A percentile compares a stretch with the other conserved stretches of the same genome.
These are phyloP conservation scores for Villa cingulata DNA, from an alignment of 2,888 invertebrate genomes.

Conservation along the genomic window DNA sequence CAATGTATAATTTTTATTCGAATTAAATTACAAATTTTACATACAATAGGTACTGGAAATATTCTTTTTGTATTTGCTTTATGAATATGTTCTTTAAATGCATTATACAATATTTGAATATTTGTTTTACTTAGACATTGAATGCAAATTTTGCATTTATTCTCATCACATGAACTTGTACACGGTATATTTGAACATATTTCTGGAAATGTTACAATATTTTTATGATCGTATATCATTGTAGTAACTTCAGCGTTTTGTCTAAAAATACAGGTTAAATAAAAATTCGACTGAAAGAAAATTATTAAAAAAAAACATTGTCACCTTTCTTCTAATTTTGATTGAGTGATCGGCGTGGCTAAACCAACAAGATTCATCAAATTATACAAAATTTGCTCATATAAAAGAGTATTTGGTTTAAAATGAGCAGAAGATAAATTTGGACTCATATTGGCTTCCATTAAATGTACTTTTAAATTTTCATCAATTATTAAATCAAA, in stretches of 20 bases:
- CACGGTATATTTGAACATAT: conserved; percentile 45
- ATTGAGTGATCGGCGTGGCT: conserved; percentile 37
- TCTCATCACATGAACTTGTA: conserved; percentile 47
- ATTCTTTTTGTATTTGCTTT: conserved; percentile 67
- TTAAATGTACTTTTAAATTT: conserved; percentile 66
- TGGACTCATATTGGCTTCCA: conserved; percentile 98
- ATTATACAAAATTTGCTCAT: conserved; percentile 85
- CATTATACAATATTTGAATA: conserved; percentile 44
- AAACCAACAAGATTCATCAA: conserved; percentile 68
- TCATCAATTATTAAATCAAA: conserved; percentile 90
- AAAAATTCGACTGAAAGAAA: no score
- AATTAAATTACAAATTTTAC: conserved; percentile 10
- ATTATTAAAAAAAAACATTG: no score
- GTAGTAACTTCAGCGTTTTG: conserved; percentile 33
- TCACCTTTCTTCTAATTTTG: conserved; percentile 35
- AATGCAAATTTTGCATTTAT: conserved; percentile 64
- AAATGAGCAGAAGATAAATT: conserved; percentile 90
- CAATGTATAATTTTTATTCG: not conserved
- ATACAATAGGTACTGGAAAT: conserved; percentile 56
- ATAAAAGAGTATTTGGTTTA: conserved; percentile 72
- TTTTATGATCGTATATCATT: conserved; percentile 64
- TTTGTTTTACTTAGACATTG: conserved; percentile 55
- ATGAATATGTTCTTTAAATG: conserved; percentile 70
- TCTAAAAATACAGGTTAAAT: no score
- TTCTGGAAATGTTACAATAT: conserved; percentile 60